A percentile compares a stretch with the other conserved stretches of the same genome.
Evolutionary conservation across 2,113 vertebrate genomes (phyloP).

Genomic region (Oreocharis arfaki): DNA sequence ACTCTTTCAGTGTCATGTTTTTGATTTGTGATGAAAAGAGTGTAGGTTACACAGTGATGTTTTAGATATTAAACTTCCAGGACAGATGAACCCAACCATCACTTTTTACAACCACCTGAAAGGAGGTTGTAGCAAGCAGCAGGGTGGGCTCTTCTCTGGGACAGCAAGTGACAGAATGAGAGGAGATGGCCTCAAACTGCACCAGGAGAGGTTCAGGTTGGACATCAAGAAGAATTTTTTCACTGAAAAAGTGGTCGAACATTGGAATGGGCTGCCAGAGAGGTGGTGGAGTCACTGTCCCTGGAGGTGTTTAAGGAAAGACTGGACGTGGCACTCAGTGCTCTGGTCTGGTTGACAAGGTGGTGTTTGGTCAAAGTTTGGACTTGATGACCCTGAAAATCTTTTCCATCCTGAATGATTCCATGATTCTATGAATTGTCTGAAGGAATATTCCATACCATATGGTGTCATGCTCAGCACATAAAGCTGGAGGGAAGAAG

Average conservation of each 20-base stretch:
- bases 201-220: background rate
- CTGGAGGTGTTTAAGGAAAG: background rate
- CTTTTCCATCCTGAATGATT: background rate
- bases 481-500: background rate
- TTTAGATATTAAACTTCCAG: background rate
- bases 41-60: background rate
- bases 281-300: background rate
- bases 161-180: background rate
- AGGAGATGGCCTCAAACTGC: background rate
- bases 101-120: background rate
- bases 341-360: background rate
- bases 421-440: background rate
- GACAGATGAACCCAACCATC: background rate
- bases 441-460: background rate
- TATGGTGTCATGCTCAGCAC: background rate
- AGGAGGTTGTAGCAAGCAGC: background rate
- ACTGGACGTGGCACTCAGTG: background rate
- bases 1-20: background rate
- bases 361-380: background rate
- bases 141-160: background rate
- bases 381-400: background rate
- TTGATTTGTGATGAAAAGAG: background rate
- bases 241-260: background rate
- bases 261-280: background rate
- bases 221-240: background rate